phyloP scores from a whole-genome alignment of 2,113 vertebrate species.

The Xenopus laevis region DNA sequence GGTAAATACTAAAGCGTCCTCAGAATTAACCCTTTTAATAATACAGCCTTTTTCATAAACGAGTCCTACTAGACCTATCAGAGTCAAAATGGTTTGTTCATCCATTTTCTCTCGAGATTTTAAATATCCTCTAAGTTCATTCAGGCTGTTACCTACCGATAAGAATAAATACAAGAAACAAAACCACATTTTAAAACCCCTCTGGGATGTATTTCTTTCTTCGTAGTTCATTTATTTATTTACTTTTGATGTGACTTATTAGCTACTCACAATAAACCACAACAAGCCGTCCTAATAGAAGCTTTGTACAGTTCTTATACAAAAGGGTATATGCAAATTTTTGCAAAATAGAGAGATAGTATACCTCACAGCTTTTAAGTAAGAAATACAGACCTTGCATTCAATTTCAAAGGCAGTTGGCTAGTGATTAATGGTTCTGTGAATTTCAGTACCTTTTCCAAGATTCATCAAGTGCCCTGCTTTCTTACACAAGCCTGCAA shows the following conservation, averaged over 20 bases:
- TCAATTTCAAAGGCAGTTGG: conserved; percentile 30
- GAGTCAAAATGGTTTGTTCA: conserved; percentile 30
- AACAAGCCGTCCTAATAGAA: conserved; percentile 61
- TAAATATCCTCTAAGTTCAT: conserved; percentile 46
- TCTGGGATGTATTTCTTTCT: conserved; percentile 49
- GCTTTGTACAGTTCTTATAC: conserved; percentile 36
- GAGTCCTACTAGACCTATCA: conserved; percentile 1
- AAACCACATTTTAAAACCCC: conserved; percentile 48
- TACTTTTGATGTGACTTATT: conserved; percentile 72
- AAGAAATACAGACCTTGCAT: conserved; percentile 45
- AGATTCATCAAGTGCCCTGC: conserved; percentile 1
- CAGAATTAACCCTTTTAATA: conserved; percentile 14
- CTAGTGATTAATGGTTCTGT: conserved; percentile 25
- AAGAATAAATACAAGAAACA: conserved; percentile 55
- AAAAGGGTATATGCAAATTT: conserved; percentile 52
- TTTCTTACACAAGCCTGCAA: conserved; percentile 1
- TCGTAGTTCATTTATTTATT: conserved; percentile 46
- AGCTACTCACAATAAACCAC: conserved; percentile 61
- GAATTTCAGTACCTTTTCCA: not conserved
- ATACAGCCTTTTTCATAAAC: not conserved
- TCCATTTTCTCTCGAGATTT: conserved; percentile 21
- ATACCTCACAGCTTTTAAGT: conserved; percentile 45
- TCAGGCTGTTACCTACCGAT: conserved; percentile 52
- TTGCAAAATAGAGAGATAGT: conserved; percentile 16
- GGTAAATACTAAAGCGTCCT: conserved; percentile 25